A percentile compares a stretch with the other conserved stretches of the same genome.
These are phyloP conservation scores for Drosophila borealis DNA, from an alignment of 2,888 invertebrate genomes.

Conservation along the genomic window DNA sequence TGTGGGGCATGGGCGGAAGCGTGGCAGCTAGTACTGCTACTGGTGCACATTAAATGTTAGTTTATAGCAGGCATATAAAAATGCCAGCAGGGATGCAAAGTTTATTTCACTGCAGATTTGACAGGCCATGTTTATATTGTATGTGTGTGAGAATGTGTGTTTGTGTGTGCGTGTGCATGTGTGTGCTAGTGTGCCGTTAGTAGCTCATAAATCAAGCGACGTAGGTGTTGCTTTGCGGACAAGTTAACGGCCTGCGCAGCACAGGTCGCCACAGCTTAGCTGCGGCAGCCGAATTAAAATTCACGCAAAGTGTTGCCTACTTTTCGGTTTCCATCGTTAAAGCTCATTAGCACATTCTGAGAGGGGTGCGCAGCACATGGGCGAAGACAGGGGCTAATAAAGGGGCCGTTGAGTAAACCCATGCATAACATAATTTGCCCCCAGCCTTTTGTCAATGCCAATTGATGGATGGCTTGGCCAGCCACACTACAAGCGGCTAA, in stretches of 20 bases:
- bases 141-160: too few relatives aligned
- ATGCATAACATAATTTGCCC: constrained; percentile 24
- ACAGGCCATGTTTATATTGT: constrained; percentile 41
- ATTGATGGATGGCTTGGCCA: constrained; percentile 43
- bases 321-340: constrained; percentile 60
- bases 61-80: constrained; percentile 61
- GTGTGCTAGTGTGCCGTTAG: constrained; percentile 32
- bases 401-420: background rate
- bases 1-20: constrained; percentile 9
- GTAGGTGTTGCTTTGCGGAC: constrained; percentile 70
- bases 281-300: constrained; percentile 58
- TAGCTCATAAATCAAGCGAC: constrained; percentile 65
- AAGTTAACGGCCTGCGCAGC: constrained; percentile 60
- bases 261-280: constrained; percentile 12
- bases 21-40: constrained; percentile 33
- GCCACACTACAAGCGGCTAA: background rate
- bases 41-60: constrained; percentile 65
- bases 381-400: background rate
- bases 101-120: constrained; percentile 65
- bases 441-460: constrained; percentile 27
- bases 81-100: constrained; percentile 49
- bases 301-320: constrained; percentile 70
- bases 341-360: constrained; percentile 58
- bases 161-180: constrained; percentile 2
- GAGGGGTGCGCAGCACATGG: background rate